A percentile compares a stretch with the other conserved stretches of the same genome.
phyloP scores from a whole-genome alignment of 2,113 vertebrate genomes.

The Copsychus sechellarum region DNA sequence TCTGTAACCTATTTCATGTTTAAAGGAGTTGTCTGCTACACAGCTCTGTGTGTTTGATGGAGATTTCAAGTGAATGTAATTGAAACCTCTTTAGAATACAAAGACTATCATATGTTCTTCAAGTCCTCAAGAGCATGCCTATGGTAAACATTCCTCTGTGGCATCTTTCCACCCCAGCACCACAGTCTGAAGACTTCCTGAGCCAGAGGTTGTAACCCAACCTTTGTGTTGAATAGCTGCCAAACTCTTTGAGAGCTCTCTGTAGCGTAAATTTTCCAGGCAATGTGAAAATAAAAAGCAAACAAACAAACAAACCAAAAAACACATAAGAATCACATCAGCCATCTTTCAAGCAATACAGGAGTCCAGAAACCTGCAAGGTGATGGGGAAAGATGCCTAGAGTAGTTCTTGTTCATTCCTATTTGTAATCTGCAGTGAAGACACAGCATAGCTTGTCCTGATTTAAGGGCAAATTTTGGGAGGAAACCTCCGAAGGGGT shows the following conservation, averaged over 20 bases:
- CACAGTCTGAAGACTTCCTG: background rate
- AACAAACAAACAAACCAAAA: fast-evolving
- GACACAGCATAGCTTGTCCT: background rate
- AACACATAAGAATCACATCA: background rate
- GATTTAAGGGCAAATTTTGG: background rate
- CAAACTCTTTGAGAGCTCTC: background rate
- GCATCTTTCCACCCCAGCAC: background rate
- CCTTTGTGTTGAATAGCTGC: background rate
- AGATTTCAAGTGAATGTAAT: background rate
- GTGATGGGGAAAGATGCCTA: background rate
- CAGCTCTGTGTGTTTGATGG: background rate
- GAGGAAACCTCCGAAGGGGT: background rate
- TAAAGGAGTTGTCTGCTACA: background rate
- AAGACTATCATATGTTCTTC: background rate
- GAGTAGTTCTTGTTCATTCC: background rate
- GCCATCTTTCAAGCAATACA: background rate
- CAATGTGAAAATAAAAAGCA: background rate
- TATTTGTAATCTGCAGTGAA: background rate
- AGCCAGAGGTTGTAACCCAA: background rate
- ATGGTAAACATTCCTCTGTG: background rate
- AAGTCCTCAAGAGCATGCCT: background rate
- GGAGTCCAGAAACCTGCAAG: background rate
- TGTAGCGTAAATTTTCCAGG: background rate
- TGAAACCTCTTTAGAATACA: background rate
- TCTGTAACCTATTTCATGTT: background rate